These are phyloP conservation scores for Odontamblyopus lacepedii DNA, from an alignment of 2,797 vertebrate genomes.

Conservation along the genomic window DNA sequence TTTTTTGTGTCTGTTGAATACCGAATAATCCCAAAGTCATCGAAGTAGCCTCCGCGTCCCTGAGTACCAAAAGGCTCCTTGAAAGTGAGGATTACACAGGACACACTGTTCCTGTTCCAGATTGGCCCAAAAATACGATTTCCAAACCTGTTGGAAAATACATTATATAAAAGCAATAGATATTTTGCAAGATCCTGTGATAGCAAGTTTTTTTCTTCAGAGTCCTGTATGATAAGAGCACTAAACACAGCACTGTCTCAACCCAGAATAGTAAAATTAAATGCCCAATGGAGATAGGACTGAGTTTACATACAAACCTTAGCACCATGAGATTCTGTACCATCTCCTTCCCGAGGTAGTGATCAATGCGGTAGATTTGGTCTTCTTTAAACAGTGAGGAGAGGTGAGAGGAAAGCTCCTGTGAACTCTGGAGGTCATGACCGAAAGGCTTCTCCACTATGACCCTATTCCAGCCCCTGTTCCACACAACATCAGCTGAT, in stretches of 20 bases:
- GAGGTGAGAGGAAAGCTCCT: slow-evolving; percentile 85
- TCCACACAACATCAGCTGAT: slow-evolving; percentile 13
- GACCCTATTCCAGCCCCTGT: slow-evolving; percentile 88
- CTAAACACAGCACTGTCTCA: no score
- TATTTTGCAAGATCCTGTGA: neutral
- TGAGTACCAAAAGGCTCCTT: slow-evolving; percentile 94
- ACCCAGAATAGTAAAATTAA: no score
- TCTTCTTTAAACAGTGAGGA: slow-evolving; percentile 85
- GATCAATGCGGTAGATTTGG: slow-evolving; percentile 95
- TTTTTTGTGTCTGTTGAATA: slow-evolving; percentile 42
- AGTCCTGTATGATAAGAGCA: no score
- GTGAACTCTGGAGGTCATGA: slow-evolving; percentile 87
- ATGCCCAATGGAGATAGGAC: no score
- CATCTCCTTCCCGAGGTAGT: slow-evolving; percentile 97
- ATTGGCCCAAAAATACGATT: slow-evolving; percentile 92
- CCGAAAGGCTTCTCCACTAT: slow-evolving; percentile 94
- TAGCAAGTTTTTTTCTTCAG: no score
- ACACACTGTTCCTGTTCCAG: slow-evolving; percentile 91
- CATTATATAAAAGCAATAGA: neutral
- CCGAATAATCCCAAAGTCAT: slow-evolving; percentile 95
- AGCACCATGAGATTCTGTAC: slow-evolving; percentile 97
- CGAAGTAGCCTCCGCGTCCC: slow-evolving; percentile 92
- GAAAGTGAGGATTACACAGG: slow-evolving; percentile 89
- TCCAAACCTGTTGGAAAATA: slow-evolving; percentile 81
- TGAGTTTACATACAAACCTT: slow-evolving; percentile 66